A percentile compares a stretch with the other conserved stretches of the same genome.
These are phyloP conservation scores for Mamestra brassicae DNA, from an alignment of 2,888 invertebrate species.

Conservation along the genomic window DNA sequence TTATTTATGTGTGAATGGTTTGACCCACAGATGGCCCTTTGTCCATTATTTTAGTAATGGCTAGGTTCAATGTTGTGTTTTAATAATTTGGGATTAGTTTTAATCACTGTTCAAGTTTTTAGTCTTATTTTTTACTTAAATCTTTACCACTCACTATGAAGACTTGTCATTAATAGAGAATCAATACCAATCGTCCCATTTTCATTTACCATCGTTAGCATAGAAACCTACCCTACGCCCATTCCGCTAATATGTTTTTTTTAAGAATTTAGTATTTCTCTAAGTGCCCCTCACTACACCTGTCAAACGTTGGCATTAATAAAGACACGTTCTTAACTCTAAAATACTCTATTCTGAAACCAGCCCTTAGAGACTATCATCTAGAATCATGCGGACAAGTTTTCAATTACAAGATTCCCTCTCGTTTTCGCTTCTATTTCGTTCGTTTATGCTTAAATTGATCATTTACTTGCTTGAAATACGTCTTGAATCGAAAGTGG, in stretches of 20 bases:
- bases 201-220: not conserved
- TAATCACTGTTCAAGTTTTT: not conserved
- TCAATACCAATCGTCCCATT: not conserved
- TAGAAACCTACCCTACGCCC: no score
- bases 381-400: not conserved
- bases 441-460: not conserved
- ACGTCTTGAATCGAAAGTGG: not conserved
- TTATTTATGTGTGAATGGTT: conserved; percentile 10
- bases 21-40: conserved; percentile 11
- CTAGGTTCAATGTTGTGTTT: not conserved
- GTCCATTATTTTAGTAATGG: conserved; percentile 4
- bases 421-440: not conserved
- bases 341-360: no score
- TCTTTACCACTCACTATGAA: no score
- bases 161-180: no score
- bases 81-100: not conserved
- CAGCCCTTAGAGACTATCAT: no score
- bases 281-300: no score
- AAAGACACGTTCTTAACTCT: no score
- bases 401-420: not conserved
- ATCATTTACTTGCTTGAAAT: not conserved
- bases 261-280: no score
- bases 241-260: no score
- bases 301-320: no score
- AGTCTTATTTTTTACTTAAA: not conserved